phyloP scores from a whole-genome alignment of 2,888 invertebrate species.

The Amitus sp. region DNA sequence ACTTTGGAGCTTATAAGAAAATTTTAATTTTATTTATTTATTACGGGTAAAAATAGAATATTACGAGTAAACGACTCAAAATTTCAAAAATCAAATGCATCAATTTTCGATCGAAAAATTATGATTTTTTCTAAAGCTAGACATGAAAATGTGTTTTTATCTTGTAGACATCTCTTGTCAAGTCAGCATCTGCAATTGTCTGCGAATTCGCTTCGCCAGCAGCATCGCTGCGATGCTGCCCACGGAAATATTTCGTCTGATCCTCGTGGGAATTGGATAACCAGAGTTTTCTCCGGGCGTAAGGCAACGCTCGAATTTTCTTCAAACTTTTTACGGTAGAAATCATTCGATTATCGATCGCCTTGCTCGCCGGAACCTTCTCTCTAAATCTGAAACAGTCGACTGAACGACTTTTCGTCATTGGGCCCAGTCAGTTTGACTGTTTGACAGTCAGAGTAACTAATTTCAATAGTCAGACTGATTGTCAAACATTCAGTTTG shows the following conservation, averaged over 20 bases:
- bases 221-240: constrained; percentile 18
- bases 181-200: constrained; percentile 37
- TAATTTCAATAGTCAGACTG: no score
- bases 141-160: constrained; percentile 33
- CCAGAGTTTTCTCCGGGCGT: constrained; percentile 10
- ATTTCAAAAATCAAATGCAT: no score
- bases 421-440: no score
- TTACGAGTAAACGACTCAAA: no score
- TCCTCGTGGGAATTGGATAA: constrained; percentile 35
- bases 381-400: no score
- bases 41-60: no score
- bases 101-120: no score
- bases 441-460: no score
- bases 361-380: constrained; percentile 25
- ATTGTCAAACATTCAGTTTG: no score
- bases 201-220: constrained; percentile 27
- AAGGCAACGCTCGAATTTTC: constrained; percentile 21
- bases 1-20: no score
- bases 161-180: constrained; percentile 19
- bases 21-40: no score
- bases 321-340: constrained; percentile 33
- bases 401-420: no score
- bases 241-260: constrained; percentile 25
- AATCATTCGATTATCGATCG: constrained; percentile 34
- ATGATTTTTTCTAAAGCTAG: constrained; percentile 20